phyloP scores from a whole-genome alignment of 1,140 invertebrate genomes.

The Leptinotarsa defecta region DNA sequence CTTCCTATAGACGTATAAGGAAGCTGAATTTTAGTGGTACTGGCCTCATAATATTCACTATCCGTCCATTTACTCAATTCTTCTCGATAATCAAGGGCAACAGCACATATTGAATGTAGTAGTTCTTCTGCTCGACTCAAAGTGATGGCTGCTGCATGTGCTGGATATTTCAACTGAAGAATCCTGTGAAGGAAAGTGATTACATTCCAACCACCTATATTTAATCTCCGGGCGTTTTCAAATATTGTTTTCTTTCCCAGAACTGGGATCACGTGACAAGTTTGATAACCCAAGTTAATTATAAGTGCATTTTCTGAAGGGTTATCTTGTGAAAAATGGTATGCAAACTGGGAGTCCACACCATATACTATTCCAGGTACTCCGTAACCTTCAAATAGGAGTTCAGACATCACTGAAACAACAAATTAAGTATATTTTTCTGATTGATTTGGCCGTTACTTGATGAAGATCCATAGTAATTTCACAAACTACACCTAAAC shows the following conservation, averaged over 20 bases:
- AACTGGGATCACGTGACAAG: conserved; percentile 86
- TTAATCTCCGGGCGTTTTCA: conserved; percentile 77
- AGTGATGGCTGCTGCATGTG: conserved; percentile 85
- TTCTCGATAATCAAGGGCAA: conserved; percentile 78
- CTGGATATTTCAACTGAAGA: conserved; percentile 93
- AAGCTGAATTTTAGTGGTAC: conserved; percentile 84
- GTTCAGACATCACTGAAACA: conserved; percentile 87
- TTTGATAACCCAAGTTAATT: conserved; percentile 84
- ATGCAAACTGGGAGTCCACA: conserved; percentile 84
- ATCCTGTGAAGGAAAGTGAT: conserved; percentile 84
- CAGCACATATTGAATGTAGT: conserved; percentile 76
- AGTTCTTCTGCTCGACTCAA: conserved; percentile 86
- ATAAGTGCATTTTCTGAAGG: conserved; percentile 72
- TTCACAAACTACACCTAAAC: too few relatives aligned
- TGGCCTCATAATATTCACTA: conserved; percentile 79
- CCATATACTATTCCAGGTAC: conserved; percentile 86
- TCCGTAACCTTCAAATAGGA: conserved; percentile 92
- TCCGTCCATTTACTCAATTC: conserved; percentile 82
- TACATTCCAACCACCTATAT: conserved; percentile 86
- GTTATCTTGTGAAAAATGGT: conserved; percentile 70
- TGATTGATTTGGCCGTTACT: too few relatives aligned
- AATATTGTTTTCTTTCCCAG: conserved; percentile 72
- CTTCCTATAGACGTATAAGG: conserved; percentile 70
- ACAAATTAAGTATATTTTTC: too few relatives aligned
- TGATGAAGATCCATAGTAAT: too few relatives aligned